Evolutionary conservation across 2,113 vertebrate species (phyloP).

Genomic region (Mustelus asterias): DNA sequence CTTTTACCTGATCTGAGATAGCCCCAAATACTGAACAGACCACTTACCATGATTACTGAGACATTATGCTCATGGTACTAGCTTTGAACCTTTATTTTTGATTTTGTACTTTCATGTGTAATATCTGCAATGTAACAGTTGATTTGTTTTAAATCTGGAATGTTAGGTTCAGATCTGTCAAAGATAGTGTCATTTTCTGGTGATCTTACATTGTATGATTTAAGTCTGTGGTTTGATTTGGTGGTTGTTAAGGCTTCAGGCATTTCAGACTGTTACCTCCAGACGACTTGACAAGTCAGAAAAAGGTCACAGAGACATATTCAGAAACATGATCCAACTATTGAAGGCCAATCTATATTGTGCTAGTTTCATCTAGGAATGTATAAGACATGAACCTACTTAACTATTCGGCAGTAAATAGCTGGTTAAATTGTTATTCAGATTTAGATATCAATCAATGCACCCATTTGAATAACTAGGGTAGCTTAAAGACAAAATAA

Average conservation of each 20-base stretch:
- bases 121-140: background rate
- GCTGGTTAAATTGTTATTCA: conserved; percentile 54
- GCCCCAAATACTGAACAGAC: background rate
- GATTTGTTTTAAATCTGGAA: background rate
- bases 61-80: background rate
- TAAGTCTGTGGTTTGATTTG: background rate
- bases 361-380: conserved; percentile 34
- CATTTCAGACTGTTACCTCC: conserved; percentile 32
- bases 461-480: conserved; percentile 44
- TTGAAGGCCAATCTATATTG: conserved; percentile 28
- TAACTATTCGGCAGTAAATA: conserved; percentile 54
- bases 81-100: background rate
- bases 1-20: background rate
- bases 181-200: background rate
- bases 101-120: background rate
- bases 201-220: background rate
- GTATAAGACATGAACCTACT: conserved; percentile 20
- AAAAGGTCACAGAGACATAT: conserved; percentile 31
- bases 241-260: conserved; percentile 31
- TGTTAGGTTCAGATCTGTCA: background rate
- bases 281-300: conserved; percentile 18
- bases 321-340: conserved; percentile 20
- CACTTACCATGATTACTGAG: background rate
- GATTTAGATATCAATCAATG: conserved; percentile 52
- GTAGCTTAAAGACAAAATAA: conserved; percentile 52